Evolutionary conservation across 2,113 vertebrate species (phyloP).

Genomic region (Semnopithecus entellus): DNA sequence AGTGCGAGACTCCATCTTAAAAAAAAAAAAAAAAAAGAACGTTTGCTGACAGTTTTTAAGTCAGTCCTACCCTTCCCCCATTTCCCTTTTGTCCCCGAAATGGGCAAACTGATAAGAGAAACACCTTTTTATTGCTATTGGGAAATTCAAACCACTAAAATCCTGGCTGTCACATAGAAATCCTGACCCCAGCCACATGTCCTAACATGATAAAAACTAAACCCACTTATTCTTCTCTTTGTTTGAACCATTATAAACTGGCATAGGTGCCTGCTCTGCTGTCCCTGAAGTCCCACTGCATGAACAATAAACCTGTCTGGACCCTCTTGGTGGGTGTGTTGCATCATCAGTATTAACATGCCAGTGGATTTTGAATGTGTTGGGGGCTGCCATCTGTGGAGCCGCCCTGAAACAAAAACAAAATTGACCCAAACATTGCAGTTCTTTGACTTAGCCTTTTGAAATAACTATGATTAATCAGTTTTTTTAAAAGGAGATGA

Average conservation of each 20-base stretch:
- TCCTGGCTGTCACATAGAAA: fast-evolving
- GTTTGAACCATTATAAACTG: neutral
- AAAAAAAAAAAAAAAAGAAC: neutral
- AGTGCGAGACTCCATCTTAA: too few relatives aligned
- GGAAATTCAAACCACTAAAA: neutral
- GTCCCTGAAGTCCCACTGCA: neutral
- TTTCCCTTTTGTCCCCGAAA: neutral
- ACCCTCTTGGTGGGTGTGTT: neutral
- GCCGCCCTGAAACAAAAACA: neutral
- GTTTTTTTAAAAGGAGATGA: neutral
- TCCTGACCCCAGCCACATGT: neutral
- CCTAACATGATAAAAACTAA: neutral
- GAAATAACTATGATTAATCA: neutral
- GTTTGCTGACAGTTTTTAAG: neutral
- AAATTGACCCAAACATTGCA: neutral
- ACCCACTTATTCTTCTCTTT: neutral
- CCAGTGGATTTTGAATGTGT: neutral
- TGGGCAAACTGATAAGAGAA: neutral
- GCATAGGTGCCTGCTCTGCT: neutral
- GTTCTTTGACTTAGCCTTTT: neutral
- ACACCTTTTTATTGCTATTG: too few relatives aligned
- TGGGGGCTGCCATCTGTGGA: neutral
- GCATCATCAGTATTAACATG: neutral
- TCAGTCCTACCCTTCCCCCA: neutral
- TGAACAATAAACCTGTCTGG: neutral